Evolutionary conservation across 2,797 vertebrate species (phyloP).

Genomic region (Gobio occitaniae): DNA sequence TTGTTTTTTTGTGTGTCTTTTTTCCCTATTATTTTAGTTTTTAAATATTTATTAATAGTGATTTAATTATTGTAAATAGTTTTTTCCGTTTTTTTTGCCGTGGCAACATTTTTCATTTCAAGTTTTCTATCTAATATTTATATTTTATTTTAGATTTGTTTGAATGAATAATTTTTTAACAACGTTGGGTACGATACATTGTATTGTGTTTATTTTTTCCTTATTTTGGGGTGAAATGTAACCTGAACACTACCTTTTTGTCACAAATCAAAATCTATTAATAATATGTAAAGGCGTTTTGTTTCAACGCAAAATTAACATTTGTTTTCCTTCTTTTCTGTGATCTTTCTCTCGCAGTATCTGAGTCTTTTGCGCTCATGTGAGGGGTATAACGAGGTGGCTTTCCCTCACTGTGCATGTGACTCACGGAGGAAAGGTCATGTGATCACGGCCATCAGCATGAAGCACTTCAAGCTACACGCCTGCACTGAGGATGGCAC

Average conservation of each 20-base stretch:
- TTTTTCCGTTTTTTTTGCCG: too few species aligned
- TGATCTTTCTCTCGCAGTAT: slow-evolving; percentile 75
- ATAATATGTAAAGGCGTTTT: not conserved
- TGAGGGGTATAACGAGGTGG: slow-evolving; percentile 94
- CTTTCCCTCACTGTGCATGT: slow-evolving; percentile 94
- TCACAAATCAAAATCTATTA: not conserved
- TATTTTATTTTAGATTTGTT: not conserved
- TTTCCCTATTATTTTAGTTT: not conserved
- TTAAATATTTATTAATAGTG: not conserved
- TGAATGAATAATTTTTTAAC: not conserved
- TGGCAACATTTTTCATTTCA: not conserved
- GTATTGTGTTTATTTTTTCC: not conserved
- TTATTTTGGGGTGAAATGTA: not conserved
- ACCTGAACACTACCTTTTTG: not conserved
- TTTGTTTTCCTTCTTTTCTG: not conserved
- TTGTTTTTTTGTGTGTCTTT: too few species aligned
- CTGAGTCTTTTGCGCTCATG: slow-evolving; percentile 88
- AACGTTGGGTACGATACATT: not conserved
- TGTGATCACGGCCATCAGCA: slow-evolving; percentile 92
- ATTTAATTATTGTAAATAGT: not conserved
- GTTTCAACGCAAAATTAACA: not conserved
- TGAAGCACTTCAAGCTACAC: slow-evolving; percentile 92
- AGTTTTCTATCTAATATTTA: not conserved
- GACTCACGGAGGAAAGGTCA: slow-evolving; percentile 95
- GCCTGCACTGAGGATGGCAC: slow-evolving; percentile 94